Evolutionary conservation across 2,113 vertebrate genomes (phyloP), one percentile per base, ranked within the genome.

Genomic region (Micromys minutus): DNA sequence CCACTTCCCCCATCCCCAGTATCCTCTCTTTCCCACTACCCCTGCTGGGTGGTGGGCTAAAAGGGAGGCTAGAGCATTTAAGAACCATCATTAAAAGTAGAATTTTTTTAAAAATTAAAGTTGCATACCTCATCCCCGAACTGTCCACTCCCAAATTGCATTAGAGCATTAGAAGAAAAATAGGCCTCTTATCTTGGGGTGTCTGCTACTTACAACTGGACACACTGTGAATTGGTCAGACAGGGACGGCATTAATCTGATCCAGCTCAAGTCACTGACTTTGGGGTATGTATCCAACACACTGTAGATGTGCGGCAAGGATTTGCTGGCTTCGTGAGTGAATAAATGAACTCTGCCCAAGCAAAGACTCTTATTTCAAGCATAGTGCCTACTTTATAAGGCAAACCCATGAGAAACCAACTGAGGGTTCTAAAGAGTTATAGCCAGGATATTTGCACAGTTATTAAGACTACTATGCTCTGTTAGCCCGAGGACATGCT

Each of bases 281-380:
- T 81, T 86, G 21, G 80, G 79, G 67, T 42, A 57, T 59, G 34
- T 11, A 3, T 3, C 17, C 31, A 59, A 63, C 29, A 74, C 65
- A 24, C 50, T 69, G 75, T 24, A 85, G 42, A n/a, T 45, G 45
- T 24, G 72, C 2, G 36, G 72, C 61, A 67, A 80, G 93, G 71
- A 96, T 96, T 39, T 92, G 76, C 93, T 74, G 65, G 81, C 69
- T 95, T 63, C 80, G 34, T 77, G 89, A 93, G 42, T 87, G 61
- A 94, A 87, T 90, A 90, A 91, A 52, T 81, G 47, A 94, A 71
- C 61, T 36, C 88, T 90, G 6, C 55, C 95, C 13, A 19, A 39
- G 16, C 69, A 92, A 91, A 72, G 42, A 63, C n/a, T 92, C 91
- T 80, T 88, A 50, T 67, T 55, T 12, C 9, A 74, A 83, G 76